Conservation (phyloP, 2,888 invertebrate genomes). For the Brachyptera putata region DNA sequence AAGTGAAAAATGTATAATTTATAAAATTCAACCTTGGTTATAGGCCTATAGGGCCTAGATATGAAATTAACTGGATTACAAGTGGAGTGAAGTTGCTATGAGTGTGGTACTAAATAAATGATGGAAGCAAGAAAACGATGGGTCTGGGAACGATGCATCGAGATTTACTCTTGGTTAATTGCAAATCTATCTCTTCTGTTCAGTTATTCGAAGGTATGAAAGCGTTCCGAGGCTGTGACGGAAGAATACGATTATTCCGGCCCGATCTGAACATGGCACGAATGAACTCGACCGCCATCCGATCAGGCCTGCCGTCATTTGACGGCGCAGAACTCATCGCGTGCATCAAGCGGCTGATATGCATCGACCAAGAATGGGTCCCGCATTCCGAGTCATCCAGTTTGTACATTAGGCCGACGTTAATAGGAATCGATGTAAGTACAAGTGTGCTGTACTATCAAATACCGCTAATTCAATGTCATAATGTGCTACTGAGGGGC, state of each 20-base stretch:
- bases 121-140: too few relatives aligned
- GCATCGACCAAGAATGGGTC: slow-evolving; percentile 96
- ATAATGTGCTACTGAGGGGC: too few relatives aligned
- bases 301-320: slow-evolving; percentile 86
- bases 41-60: too few relatives aligned
- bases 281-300: slow-evolving; percentile 80
- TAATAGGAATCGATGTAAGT: slow-evolving; percentile 95
- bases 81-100: too few relatives aligned
- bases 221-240: slow-evolving; percentile 90
- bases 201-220: slow-evolving; percentile 98
- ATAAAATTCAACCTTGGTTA: too few relatives aligned
- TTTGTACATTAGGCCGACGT: slow-evolving; percentile 91
- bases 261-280: slow-evolving; percentile 93
- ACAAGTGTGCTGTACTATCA: slow-evolving; percentile 7
- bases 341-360: slow-evolving; percentile 77
- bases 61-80: too few relatives aligned
- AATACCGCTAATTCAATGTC: background rate
- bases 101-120: too few relatives aligned
- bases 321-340: slow-evolving; percentile 79
- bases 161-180: too few relatives aligned
- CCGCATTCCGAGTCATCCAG: slow-evolving; percentile 87
- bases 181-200: slow-evolving; percentile 39
- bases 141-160: too few relatives aligned
- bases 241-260: slow-evolving; percentile 87
- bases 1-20: too few relatives aligned